Conservation (phyloP, 2,797 vertebrate genomes). For the Spinibarbus caldwelli region DNA sequence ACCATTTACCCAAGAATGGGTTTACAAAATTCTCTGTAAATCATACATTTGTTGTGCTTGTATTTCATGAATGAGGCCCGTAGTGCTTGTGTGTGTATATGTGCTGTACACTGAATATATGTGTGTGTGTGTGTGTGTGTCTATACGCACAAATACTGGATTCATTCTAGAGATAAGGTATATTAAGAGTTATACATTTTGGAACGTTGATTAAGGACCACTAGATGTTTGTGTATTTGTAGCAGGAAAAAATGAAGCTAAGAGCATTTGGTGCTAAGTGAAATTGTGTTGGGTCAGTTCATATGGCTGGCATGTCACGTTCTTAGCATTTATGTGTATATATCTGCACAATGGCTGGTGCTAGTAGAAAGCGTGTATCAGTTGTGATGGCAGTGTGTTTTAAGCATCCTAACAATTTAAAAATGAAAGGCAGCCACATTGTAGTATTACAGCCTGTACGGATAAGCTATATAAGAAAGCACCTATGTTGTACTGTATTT, state of each 20-base stretch:
- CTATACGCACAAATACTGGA: conserved; percentile 66
- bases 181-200: conserved; percentile 53
- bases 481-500: conserved; percentile 71
- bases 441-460: conserved; percentile 62
- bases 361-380: conserved; percentile 48
- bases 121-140: conserved; percentile 62
- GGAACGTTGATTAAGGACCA: conserved; percentile 62
- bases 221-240: conserved; percentile 59
- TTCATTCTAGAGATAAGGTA: conserved; percentile 60
- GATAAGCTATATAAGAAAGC: conserved; percentile 44
- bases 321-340: conserved; percentile 53
- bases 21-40: background rate
- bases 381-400: conserved; percentile 55
- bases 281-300: conserved; percentile 44
- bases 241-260: conserved; percentile 35
- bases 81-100: conserved; percentile 57
- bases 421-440: conserved; percentile 54
- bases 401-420: conserved; percentile 48
- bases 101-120: conserved; percentile 65
- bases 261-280: conserved; percentile 41
- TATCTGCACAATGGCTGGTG: conserved; percentile 60
- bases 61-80: conserved; percentile 20
- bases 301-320: conserved; percentile 41
- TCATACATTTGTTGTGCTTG: background rate
- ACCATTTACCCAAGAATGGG: conserved; percentile 3